Conservation (phyloP, 2,888 invertebrate genomes). For the Amiota minor region DNA sequence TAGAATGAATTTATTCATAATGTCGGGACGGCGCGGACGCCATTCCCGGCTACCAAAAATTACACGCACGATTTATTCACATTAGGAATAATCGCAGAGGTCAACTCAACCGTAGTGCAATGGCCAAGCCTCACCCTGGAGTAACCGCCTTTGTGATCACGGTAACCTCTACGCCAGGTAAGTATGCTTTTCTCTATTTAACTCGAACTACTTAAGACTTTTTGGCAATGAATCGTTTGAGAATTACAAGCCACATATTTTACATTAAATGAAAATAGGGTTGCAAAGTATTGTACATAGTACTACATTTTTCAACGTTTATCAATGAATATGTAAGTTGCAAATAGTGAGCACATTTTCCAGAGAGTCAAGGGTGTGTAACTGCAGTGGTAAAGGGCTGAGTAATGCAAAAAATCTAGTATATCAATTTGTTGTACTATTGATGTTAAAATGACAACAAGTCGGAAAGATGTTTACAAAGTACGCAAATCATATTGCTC, state of each 20-base stretch:
- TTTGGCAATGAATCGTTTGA: background rate
- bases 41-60: slow-evolving; percentile 81
- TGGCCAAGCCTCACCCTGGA: slow-evolving; percentile 70
- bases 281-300: no score
- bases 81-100: slow-evolving; percentile 84
- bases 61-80: slow-evolving; percentile 82
- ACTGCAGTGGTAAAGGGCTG: no score
- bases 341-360: no score
- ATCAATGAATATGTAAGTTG: no score
- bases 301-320: no score
- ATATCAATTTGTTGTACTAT: no score
- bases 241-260: background rate
- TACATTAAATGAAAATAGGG: no score
- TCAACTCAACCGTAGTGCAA: slow-evolving; percentile 81
- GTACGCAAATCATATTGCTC: no score
- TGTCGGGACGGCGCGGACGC: slow-evolving; percentile 78
- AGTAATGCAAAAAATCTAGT: no score
- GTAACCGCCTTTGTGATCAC: slow-evolving; percentile 62
- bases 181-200: slow-evolving; percentile 44
- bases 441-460: no score
- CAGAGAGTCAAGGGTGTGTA: no score
- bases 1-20: slow-evolving; percentile 12
- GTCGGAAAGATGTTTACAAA: no score
- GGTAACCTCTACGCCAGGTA: slow-evolving; percentile 57
- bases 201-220: background rate